Evolutionary conservation across 2,797 vertebrate genomes (phyloP).

Genomic region (Anolis apletophallus): DNA sequence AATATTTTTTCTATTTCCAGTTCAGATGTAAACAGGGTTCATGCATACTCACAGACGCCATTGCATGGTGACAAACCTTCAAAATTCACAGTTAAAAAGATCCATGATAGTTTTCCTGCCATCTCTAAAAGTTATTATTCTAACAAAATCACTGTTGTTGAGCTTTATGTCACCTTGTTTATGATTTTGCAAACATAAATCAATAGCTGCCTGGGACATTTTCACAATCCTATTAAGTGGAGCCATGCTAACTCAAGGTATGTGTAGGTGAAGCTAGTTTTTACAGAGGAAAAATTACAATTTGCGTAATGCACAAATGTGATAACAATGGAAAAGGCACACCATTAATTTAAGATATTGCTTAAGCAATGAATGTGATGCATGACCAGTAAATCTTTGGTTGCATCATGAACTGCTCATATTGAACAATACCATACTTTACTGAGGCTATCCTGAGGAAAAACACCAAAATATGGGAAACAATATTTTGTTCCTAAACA

Average conservation of each 20-base stretch:
- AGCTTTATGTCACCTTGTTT: background rate
- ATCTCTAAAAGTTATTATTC: too few relatives aligned
- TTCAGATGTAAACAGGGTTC: too few relatives aligned
- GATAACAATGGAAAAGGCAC: background rate
- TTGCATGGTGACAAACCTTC: too few relatives aligned
- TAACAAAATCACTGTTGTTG: background rate
- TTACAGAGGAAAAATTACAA: too few relatives aligned
- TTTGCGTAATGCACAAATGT: background rate
- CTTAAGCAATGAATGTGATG: background rate
- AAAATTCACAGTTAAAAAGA: too few relatives aligned
- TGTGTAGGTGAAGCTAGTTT: background rate
- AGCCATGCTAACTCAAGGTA: background rate
- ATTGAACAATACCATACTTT: background rate
- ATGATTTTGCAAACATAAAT: background rate
- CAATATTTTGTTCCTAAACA: slow-evolving; percentile 2
- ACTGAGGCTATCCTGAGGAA: background rate
- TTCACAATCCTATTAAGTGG: background rate
- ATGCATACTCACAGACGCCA: too few relatives aligned
- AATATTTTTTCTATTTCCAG: too few relatives aligned
- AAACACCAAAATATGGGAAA: background rate
- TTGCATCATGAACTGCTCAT: background rate
- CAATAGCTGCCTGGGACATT: background rate
- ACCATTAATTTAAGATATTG: background rate
- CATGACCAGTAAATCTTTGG: background rate
- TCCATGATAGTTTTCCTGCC: too few relatives aligned